These are phyloP conservation scores for Aleiodes sp. DNA, from an alignment of 1,140 invertebrate species.

Conservation along the genomic window DNA sequence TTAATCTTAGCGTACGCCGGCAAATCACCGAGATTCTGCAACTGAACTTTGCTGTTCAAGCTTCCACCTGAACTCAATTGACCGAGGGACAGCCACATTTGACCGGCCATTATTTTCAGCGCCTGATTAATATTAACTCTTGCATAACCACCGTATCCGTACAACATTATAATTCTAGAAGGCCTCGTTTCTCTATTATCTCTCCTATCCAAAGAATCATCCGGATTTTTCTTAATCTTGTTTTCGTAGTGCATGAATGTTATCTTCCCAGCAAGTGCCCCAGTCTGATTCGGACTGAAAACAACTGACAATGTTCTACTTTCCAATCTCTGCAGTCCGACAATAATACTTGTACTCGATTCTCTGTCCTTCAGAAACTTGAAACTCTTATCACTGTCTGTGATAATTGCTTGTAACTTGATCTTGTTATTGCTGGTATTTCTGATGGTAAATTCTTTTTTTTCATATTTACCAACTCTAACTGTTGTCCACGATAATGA, in stretches of 20 bases:
- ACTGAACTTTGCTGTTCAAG: conserved; percentile 55
- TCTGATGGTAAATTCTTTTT: conserved; percentile 64
- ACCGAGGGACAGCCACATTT: conserved; percentile 65
- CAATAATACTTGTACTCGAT: conserved; percentile 41
- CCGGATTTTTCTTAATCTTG: conserved; percentile 27
- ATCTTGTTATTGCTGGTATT: conserved; percentile 65
- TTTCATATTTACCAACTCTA: conserved; percentile 61
- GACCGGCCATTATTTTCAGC: conserved; percentile 63
- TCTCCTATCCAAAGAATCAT: conserved; percentile 16
- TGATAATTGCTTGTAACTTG: conserved; percentile 60
- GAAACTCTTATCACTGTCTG: conserved; percentile 55
- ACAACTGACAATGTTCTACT: conserved; percentile 60
- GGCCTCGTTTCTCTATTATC: conserved; percentile 50
- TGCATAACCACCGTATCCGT: conserved; percentile 65
- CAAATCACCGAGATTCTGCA: conserved; percentile 65
- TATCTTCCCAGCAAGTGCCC: conserved; percentile 63
- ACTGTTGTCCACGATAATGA: conserved; percentile 67
- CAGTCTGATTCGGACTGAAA: conserved; percentile 60
- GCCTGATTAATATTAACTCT: conserved; percentile 62
- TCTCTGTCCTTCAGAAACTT: conserved; percentile 60
- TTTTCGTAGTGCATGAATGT: conserved; percentile 61
- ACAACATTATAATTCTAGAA: conserved; percentile 56
- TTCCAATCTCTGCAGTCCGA: conserved; percentile 62
- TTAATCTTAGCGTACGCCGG: conserved; percentile 62
- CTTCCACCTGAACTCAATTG: conserved; percentile 57